These are phyloP conservation scores for Apamea crenata DNA, from an alignment of 2,888 invertebrate genomes.

Conservation along the genomic window DNA sequence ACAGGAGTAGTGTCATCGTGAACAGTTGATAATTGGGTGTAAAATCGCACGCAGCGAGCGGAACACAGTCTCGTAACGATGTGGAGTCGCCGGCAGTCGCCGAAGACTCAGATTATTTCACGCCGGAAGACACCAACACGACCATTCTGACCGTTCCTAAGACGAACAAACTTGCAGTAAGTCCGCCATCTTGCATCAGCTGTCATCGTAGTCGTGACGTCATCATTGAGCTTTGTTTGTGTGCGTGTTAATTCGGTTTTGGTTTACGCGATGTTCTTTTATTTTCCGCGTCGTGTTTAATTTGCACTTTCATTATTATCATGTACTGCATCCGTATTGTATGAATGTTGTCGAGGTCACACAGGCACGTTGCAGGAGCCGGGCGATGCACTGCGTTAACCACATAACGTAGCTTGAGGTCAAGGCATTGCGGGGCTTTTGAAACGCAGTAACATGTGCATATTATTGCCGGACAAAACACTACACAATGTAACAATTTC, in stretches of 20 bases:
- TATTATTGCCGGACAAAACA: conserved; percentile 26
- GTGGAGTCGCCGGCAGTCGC: conserved; percentile 88
- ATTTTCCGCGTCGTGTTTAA: conserved; percentile 76
- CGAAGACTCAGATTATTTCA: conserved; percentile 95
- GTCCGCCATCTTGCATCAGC: conserved; percentile 72
- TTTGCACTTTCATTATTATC: conserved; percentile 79
- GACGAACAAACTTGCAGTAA: conserved; percentile 79
- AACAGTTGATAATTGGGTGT: conserved; percentile 65
- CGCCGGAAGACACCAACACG: conserved; percentile 94
- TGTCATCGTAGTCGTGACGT: conserved; percentile 67
- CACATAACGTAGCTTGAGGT: conserved; percentile 48
- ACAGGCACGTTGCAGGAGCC: conserved; percentile 55
- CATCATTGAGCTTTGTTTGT: conserved; percentile 69
- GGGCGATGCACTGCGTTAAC: conserved; percentile 62
- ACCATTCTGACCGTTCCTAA: conserved; percentile 92
- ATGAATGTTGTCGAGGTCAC: conserved; percentile 56
- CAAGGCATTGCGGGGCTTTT: conserved; percentile 60
- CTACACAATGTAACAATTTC: not conserved
- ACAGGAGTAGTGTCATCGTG: conserved; percentile 41
- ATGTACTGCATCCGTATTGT: conserved; percentile 66
- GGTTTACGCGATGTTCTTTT: conserved; percentile 70
- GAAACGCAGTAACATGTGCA: conserved; percentile 39
- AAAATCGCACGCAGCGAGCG: conserved; percentile 72
- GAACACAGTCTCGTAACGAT: conserved; percentile 74
- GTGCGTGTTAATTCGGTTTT: conserved; percentile 69